Conservation (phyloP, 1,140 invertebrate genomes). For the Drosophila kanapiae region DNA sequence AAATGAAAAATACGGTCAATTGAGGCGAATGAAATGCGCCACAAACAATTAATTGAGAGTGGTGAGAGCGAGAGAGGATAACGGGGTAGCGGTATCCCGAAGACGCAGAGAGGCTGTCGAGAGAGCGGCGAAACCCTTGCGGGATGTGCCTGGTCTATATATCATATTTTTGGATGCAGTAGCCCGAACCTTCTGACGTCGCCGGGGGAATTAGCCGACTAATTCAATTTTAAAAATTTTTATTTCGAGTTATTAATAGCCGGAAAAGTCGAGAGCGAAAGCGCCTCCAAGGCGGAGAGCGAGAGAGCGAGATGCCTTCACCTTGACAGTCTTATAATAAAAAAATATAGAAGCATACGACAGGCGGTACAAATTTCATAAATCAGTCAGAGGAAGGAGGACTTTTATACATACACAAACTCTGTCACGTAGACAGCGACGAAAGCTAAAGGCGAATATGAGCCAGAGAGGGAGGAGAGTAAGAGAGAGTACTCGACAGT, state of each 20-base stretch:
- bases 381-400: constrained; percentile 52
- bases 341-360: constrained; percentile 45
- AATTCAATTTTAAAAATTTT: constrained; percentile 42
- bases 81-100: background rate
- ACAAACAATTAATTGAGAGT: constrained; percentile 52
- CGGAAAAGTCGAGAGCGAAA: background rate
- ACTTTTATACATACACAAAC: constrained; percentile 41
- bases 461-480: background rate
- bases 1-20: constrained; percentile 37
- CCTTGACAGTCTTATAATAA: constrained; percentile 53
- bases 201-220: constrained; percentile 23
- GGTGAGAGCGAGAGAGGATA: background rate
- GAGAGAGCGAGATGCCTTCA: constrained; percentile 37
- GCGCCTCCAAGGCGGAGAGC: constrained; percentile 6
- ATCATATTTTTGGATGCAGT: constrained; percentile 3
- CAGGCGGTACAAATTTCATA: constrained; percentile 49
- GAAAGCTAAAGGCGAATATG: constrained; percentile 13
- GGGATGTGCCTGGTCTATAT: background rate
- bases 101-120: background rate
- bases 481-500: background rate
- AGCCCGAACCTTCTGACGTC: constrained; percentile 37
- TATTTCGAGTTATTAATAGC: constrained; percentile 44
- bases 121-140: background rate
- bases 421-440: constrained; percentile 45
- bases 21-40: constrained; percentile 49